A percentile compares a stretch with the other conserved stretches of the same genome.
Conservation (phyloP, 2,888 invertebrate genomes). For the Thymelicus lineola region DNA sequence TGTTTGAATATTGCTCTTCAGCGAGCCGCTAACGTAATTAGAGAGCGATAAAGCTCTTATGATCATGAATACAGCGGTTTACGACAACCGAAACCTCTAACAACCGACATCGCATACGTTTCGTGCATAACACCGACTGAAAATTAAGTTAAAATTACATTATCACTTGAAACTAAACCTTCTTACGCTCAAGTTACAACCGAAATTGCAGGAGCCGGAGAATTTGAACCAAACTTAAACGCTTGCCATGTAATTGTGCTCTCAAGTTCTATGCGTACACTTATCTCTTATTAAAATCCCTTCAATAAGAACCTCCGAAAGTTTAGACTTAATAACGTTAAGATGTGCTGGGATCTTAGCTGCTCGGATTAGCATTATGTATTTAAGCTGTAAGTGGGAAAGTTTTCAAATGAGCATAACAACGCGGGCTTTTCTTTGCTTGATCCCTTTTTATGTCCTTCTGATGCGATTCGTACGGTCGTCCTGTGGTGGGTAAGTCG, state of each 20-base stretch:
- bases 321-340: slow-evolving; percentile 27
- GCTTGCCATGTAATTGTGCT: slow-evolving; percentile 7
- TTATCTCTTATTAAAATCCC: slow-evolving; percentile 35
- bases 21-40: background rate
- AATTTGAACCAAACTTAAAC: slow-evolving; percentile 10
- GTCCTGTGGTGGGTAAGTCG: too few relatives aligned
- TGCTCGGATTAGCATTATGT: slow-evolving; percentile 9
- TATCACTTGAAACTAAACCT: background rate
- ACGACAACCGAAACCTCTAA: slow-evolving; percentile 11
- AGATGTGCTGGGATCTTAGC: slow-evolving; percentile 16
- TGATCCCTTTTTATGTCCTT: background rate
- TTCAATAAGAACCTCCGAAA: slow-evolving; percentile 30
- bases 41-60: slow-evolving; percentile 1
- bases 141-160: slow-evolving; percentile 6
- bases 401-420: slow-evolving; percentile 15
- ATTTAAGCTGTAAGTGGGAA: slow-evolving; percentile 24
- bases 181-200: background rate
- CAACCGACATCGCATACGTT: slow-evolving; percentile 5
- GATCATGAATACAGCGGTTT: slow-evolving; percentile 5
- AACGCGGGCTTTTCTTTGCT: slow-evolving; percentile 10
- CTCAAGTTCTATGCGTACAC: slow-evolving; percentile 9
- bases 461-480: background rate
- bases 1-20: background rate
- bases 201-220: background rate
- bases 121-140: background rate